A percentile compares a stretch with the other conserved stretches of the same genome.
phyloP scores from a whole-genome alignment of 1,140 invertebrate genomes.

The Rhopalosiphum padi region DNA sequence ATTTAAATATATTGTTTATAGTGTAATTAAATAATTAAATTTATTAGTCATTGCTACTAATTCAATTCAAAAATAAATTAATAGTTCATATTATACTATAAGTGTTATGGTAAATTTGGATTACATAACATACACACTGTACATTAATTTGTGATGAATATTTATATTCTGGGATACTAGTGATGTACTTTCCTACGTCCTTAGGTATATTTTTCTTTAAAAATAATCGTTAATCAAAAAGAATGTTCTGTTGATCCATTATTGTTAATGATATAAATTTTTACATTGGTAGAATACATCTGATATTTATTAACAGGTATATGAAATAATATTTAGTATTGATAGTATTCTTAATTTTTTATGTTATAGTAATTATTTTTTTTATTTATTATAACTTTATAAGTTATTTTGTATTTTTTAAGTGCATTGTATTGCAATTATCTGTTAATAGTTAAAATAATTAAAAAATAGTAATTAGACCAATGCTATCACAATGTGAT shows the following conservation, averaged over 20 bases:
- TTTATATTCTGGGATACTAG: not conserved
- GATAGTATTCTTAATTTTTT: no score
- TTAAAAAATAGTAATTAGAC: no score
- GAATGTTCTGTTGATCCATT: not conserved
- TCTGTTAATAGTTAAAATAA: not conserved
- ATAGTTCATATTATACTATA: not conserved
- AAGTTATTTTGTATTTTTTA: no score
- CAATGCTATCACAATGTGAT: not conserved
- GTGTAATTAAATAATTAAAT: no score
- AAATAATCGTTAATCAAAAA: not conserved
- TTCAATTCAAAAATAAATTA: no score
- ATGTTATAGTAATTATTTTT: no score
- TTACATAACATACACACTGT: not conserved
- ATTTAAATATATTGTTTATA: no score
- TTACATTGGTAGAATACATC: no score
- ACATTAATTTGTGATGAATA: not conserved
- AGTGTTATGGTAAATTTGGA: not conserved
- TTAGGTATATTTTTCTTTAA: not conserved
- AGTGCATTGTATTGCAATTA: not conserved
- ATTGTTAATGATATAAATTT: no score
- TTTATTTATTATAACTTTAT: no score
- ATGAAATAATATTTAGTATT: not conserved
- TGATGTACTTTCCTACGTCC: not conserved
- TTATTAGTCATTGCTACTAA: no score
- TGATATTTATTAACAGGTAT: not conserved